These are phyloP conservation scores for Plebejus argus DNA, from an alignment of 2,888 invertebrate genomes.

Conservation along the genomic window DNA sequence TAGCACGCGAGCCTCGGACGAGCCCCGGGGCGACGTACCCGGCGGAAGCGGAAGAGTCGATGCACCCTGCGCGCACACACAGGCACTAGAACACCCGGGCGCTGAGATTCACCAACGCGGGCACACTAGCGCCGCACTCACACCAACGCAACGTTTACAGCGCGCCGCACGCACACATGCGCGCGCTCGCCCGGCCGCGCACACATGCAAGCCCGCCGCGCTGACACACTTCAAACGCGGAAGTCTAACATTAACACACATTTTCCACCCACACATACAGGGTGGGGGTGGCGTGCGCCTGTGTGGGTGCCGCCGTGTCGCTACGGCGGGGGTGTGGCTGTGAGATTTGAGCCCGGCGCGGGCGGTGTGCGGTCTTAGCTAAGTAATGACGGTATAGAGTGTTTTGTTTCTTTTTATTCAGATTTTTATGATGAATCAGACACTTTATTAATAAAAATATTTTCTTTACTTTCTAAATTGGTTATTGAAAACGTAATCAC, in stretches of 20 bases:
- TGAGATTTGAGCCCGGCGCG: slow-evolving; percentile 50
- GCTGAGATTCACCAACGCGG: neutral
- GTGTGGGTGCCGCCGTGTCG: slow-evolving; percentile 71
- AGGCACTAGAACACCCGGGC: slow-evolving; percentile 25
- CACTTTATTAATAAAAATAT: neutral
- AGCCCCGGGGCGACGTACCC: slow-evolving; percentile 73
- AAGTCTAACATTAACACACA: slow-evolving; percentile 74
- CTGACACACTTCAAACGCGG: slow-evolving; percentile 55
- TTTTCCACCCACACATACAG: slow-evolving; percentile 62
- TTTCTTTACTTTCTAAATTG: neutral
- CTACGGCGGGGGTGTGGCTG: slow-evolving; percentile 69
- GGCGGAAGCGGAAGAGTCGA: slow-evolving; percentile 74
- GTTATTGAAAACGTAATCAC: neutral
- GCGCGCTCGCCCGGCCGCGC: neutral
- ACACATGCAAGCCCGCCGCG: slow-evolving; percentile 35
- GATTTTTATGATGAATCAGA: neutral
- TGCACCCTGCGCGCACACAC: slow-evolving; percentile 61
- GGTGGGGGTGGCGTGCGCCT: slow-evolving; percentile 38
- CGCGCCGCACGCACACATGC: neutral
- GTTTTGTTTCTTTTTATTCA: slow-evolving; percentile 31
- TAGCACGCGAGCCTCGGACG: slow-evolving; percentile 71
- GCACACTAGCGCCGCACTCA: neutral
- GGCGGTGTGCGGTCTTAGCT: slow-evolving; percentile 48
- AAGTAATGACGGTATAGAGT: slow-evolving; percentile 46
- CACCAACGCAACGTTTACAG: neutral